phyloP scores from a whole-genome alignment of 2,797 vertebrate species.

The Hippocampus kuda region DNA sequence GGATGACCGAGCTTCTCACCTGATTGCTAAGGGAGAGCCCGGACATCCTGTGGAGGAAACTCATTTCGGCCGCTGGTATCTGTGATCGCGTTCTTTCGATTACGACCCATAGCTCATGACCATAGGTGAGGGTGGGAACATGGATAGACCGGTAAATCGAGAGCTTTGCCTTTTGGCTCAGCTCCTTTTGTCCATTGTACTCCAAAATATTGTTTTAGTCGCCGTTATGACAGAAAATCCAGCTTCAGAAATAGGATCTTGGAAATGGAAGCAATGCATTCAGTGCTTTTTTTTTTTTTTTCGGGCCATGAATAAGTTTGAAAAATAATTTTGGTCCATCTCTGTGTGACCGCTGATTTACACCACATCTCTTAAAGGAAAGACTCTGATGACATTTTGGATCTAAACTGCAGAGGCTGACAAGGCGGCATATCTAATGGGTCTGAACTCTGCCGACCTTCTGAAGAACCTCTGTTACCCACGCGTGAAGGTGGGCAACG shows the following conservation, averaged over 20 bases:
- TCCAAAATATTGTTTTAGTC: neutral
- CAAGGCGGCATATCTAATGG: slow-evolving; percentile 76
- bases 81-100: too few relatives aligned
- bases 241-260: neutral
- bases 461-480: slow-evolving; percentile 74
- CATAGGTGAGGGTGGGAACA: too few relatives aligned
- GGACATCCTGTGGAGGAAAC: too few relatives aligned
- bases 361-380: neutral
- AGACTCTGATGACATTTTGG: neutral
- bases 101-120: too few relatives aligned
- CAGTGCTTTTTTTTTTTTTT: neutral
- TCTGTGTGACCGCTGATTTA: neutral
- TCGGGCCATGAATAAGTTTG: neutral
- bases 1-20: too few relatives aligned
- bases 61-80: too few relatives aligned
- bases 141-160: too few relatives aligned
- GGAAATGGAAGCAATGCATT: neutral
- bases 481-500: slow-evolving; percentile 80
- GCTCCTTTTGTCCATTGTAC: neutral
- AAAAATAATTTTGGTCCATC: neutral
- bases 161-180: too few relatives aligned
- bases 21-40: too few relatives aligned
- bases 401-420: slow-evolving; percentile 65
- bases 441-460: slow-evolving; percentile 75
- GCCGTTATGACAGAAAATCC: neutral